Evolutionary conservation across 2,888 invertebrate species (phyloP).

Genomic region (Atethmia centrago): DNA sequence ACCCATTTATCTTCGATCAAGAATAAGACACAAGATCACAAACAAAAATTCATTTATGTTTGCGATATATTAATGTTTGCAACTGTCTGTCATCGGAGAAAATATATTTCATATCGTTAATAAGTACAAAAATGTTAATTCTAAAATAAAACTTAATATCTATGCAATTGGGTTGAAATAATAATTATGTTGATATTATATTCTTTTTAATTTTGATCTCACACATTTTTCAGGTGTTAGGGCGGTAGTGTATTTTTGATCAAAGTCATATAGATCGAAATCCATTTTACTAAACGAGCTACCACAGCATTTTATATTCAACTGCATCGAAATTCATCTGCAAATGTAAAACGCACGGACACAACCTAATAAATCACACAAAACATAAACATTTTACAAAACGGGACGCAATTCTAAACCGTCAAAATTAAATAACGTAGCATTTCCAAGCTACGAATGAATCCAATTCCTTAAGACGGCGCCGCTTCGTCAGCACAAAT

Average conservation of each 20-base stretch:
- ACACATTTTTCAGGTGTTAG: background rate
- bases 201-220: too few species aligned
- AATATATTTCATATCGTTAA: too few species aligned
- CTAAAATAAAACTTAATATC: background rate
- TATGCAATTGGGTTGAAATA: background rate
- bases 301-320: slow-evolving; percentile 8
- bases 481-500: slow-evolving; percentile 48
- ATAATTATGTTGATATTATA: background rate
- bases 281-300: background rate
- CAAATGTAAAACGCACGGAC: background rate
- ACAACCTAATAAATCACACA: slow-evolving; percentile 18
- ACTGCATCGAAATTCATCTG: background rate
- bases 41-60: background rate
- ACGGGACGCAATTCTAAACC: slow-evolving; percentile 24
- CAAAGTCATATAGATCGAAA: background rate
- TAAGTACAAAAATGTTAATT: too few species aligned
- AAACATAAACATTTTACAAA: slow-evolving; percentile 32
- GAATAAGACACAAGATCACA: background rate
- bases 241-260: background rate
- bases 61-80: background rate
- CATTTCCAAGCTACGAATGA: slow-evolving; percentile 31
- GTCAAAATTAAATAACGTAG: slow-evolving; percentile 14
- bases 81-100: background rate
- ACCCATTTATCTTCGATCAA: background rate
- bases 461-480: slow-evolving; percentile 51